Base-by-base conservation (phyloP, 2,113 vertebrate species). In the Strigops habroptila region DNA sequence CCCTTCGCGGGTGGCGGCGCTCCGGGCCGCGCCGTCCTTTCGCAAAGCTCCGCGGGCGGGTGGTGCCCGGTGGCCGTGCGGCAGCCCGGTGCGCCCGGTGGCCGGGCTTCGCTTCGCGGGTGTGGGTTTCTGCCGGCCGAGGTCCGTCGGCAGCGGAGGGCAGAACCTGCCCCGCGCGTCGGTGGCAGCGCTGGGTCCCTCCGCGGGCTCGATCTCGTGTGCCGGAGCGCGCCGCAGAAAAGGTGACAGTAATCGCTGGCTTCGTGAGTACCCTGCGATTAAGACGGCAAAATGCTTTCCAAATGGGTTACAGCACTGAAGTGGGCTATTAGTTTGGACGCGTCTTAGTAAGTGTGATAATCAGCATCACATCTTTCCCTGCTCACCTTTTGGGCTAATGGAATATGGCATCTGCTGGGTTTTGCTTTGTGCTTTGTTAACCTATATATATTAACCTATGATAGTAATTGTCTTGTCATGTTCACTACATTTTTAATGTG, bases 181-280 rank as follows among this genome's bases (percentile, higher is more conserved):
- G 0, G n/a, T 7, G 27, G 14, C 6, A 2, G 1, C 9, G 44
- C 30, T 3, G 68, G 22, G 35, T 15, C 3, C 0, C 9, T 23
- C 28, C 6, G 25, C 0, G 51, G 30, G 23, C 49, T 73, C 25
- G 41, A 48, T 30, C 8, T 17, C 14, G 21, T 8, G 57, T 2
- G 39, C 19, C 30, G 62, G 62, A 10, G 18, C 19, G 91, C 37
- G 30, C 9, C 41, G 28, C 60, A 4, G 81, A 60, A 68, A 19
- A 23, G 81, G 55, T 27, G 44, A 9, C 9, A 75, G 3, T 31
- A 8, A 14, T 43, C 39, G 64, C 46, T 18, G 10, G 11, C 17
- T 76, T 48, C 16, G 11, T 43, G 39, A 78, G 87, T 28, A 48
- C 18, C 57, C 35, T 3, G 67, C 28, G 41, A 24, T n/a, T 41